Percentiles rank a stretch among this genome's conserved stretches.
Conservation (phyloP, 2,888 invertebrate genomes). For the Nomada hirtipes region DNA sequence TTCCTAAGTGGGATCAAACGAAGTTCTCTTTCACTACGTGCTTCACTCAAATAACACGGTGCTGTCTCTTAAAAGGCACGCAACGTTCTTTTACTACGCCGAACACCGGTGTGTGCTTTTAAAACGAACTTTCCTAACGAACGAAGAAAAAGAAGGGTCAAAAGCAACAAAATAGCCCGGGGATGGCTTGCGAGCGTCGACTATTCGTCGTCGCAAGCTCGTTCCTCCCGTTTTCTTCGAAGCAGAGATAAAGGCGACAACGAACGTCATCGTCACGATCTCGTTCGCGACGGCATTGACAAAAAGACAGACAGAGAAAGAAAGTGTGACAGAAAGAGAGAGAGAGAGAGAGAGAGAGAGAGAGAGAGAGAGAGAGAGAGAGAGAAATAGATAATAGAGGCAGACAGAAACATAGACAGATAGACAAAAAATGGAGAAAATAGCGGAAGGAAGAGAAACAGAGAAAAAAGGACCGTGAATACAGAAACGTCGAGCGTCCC, state of each 20-base stretch:
- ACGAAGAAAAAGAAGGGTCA: constrained; percentile 16
- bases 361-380: constrained; percentile 1
- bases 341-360: not conserved
- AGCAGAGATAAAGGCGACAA: constrained; percentile 30
- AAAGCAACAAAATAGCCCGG: constrained; percentile 29
- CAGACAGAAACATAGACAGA: not conserved
- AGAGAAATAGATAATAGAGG: not conserved
- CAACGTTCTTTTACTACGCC: constrained; percentile 58
- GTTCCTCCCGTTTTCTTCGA: constrained; percentile 39
- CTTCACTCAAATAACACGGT: constrained; percentile 70
- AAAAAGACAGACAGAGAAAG: constrained; percentile 26
- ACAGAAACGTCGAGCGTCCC: constrained; percentile 74
- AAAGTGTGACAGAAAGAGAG: constrained; percentile 3
- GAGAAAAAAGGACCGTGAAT: constrained; percentile 49
- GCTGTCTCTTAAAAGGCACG: constrained; percentile 59
- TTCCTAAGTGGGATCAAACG: constrained; percentile 40
- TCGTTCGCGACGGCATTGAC: constrained; percentile 43
- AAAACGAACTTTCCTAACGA: constrained; percentile 23
- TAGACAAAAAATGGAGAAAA: not conserved
- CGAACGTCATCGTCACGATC: constrained; percentile 29
- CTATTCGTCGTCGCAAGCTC: constrained; percentile 29
- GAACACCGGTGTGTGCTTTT: constrained; percentile 35
- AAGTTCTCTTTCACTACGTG: constrained; percentile 69
- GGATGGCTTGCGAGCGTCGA: constrained; percentile 30
- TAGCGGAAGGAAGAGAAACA: constrained; percentile 26